Percentiles rank a stretch among this genome's conserved stretches.
phyloP scores from a whole-genome alignment of 2,113 vertebrate genomes.

The Galbula dea region DNA sequence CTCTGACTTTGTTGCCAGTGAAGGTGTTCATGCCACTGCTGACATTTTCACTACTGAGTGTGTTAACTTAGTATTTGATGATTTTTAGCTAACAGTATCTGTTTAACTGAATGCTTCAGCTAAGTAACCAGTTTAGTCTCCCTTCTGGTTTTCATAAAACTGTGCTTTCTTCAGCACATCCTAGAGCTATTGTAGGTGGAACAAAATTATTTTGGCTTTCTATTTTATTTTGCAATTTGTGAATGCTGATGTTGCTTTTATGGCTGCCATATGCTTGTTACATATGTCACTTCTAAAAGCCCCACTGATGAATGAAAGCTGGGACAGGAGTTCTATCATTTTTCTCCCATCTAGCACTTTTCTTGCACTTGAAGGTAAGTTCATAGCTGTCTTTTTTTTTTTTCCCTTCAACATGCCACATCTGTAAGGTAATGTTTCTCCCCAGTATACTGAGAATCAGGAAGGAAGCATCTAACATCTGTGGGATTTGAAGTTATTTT shows the following conservation, averaged over 20 bases:
- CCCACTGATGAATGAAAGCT: conserved; percentile 17
- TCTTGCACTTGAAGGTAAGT: conserved; percentile 40
- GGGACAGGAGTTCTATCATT: not conserved
- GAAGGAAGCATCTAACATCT: conserved; percentile 58
- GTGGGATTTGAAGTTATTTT: conserved; percentile 18
- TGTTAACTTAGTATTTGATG: not conserved
- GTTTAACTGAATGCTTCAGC: not conserved
- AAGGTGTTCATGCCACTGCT: not conserved
- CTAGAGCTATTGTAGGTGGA: conserved; percentile 30
- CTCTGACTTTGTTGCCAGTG: not conserved
- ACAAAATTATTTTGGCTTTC: conserved; percentile 48
- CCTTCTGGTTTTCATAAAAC: conserved; percentile 28
- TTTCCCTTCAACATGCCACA: not conserved
- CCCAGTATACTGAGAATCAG: not conserved
- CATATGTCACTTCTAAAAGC: conserved; percentile 34
- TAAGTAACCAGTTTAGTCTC: conserved; percentile 11
- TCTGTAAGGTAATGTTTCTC: conserved; percentile 43
- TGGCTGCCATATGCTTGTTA: conserved; percentile 45
- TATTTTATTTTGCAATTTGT: conserved; percentile 47
- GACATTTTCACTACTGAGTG: not conserved
- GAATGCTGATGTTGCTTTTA: conserved; percentile 51
- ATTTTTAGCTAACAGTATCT: not conserved
- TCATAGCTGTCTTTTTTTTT: not conserved
- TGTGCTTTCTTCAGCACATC: not conserved
- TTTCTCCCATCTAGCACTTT: conserved; percentile 5